Evolutionary conservation across 2,888 invertebrate species (phyloP), one percentile per base, ranked within the genome.

Genomic region (Sisyra terminalis): DNA sequence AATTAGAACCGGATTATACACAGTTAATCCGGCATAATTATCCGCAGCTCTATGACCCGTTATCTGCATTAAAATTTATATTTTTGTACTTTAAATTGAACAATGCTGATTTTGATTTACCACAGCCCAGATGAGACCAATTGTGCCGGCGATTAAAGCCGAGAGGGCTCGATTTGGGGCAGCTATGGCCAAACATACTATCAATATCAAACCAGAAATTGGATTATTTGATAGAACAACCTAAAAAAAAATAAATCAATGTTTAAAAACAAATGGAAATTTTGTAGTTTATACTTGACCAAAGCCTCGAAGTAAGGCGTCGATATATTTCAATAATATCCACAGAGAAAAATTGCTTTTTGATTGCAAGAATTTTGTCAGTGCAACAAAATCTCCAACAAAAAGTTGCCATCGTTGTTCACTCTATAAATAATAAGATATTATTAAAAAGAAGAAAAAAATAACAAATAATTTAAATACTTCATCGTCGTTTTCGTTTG

Each of bases 181-280:
- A 3, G 55, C 52, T 44, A 54, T 48, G 42, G 53, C 57, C 11
- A 65, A 50, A 8, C 58, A 57, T 18, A 57, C 46, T 16, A 58
- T 51, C 46, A 64, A 57, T 15, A 65, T 46, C 8, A 63, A 44
- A 9, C 66, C 66, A 35, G 59, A 59, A 42, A 65, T 48, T 8
- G 65, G 63, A 52, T 65, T 65, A 50, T 65, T 64, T 7, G 60
- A 58, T 39, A 62, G 60, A 4, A 56, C 54, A 9, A 58, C 58
- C 65, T 65, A 52, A 2, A 49, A 43, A 29, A 31, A 36, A 39
- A 8, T 18, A 2, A 13, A 17, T 16, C 18, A 15, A 8, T 17
- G 14, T 18, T 11, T n/a, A 34, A 15, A 14, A 11, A 14, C 11
- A 34, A 3, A 34, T 8, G 7, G 13, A 31, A 31, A 29, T 29